Evolutionary conservation across 2,888 invertebrate species (phyloP).

Genomic region (Drosophila austrosaltans): DNA sequence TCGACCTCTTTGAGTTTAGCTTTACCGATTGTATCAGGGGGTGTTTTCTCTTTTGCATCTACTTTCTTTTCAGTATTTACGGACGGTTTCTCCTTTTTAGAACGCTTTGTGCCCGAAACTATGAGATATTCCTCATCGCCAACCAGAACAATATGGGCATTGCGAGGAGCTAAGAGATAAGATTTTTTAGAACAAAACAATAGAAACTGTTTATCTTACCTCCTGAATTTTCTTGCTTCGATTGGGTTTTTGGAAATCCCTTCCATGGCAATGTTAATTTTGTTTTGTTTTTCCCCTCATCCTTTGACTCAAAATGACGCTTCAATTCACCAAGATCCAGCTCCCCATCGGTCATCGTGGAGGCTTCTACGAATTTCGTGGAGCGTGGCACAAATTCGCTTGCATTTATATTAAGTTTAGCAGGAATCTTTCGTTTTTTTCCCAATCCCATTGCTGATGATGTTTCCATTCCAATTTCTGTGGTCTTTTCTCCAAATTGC

Average conservation of each 20-base stretch:
- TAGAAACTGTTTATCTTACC: constrained; percentile 14
- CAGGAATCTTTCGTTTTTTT: not conserved
- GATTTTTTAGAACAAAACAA: not conserved
- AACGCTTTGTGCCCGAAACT: constrained; percentile 26
- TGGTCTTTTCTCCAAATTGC: constrained; percentile 6
- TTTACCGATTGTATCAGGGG: not conserved
- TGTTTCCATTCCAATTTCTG: no score
- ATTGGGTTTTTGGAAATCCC: constrained; percentile 61
- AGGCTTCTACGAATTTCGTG: not conserved
- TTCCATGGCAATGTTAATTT: constrained; percentile 64
- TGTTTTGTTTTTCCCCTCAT: constrained; percentile 19
- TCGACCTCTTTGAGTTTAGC: constrained; percentile 8
- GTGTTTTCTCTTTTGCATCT: not conserved
- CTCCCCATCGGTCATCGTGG: not conserved
- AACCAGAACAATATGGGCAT: constrained; percentile 15
- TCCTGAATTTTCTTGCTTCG: constrained; percentile 12
- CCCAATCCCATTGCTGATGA: not conserved
- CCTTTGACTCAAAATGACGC: constrained; percentile 11
- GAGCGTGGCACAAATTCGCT: constrained; percentile 55
- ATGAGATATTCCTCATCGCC: constrained; percentile 37
- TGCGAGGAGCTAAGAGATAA: constrained; percentile 10
- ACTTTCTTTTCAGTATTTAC: not conserved
- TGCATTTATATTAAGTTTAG: constrained; percentile 61
- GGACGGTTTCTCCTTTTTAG: constrained; percentile 11
- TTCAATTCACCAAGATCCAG: not conserved